Evolutionary conservation across 2,797 vertebrate species (phyloP).

Genomic region (Danio kyathit): DNA sequence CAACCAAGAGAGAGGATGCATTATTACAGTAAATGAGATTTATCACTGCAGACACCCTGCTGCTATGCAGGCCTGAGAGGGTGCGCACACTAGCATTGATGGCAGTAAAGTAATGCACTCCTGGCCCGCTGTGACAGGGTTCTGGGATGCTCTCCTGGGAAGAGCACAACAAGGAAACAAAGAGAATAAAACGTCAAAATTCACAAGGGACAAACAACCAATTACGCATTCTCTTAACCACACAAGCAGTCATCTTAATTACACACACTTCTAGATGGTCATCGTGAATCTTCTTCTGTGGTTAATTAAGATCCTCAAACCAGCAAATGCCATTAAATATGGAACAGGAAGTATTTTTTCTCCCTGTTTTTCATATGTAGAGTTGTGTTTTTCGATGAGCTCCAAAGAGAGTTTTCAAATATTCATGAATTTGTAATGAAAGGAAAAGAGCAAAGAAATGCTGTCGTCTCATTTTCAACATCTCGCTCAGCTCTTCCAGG

Average conservation of each 20-base stretch:
- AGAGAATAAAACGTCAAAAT: constrained; percentile 23
- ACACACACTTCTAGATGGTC: constrained; percentile 40
- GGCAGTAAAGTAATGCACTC: constrained; percentile 40
- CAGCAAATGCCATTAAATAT: constrained; percentile 17
- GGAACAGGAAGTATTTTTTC: neutral
- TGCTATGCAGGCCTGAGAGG: constrained; percentile 24
- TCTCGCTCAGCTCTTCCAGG: constrained; percentile 17
- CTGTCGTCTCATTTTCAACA: neutral
- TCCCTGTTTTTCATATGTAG: neutral
- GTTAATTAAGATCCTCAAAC: constrained; percentile 36
- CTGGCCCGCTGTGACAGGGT: constrained; percentile 17
- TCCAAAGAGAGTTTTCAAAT: neutral
- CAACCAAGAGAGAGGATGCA: constrained; percentile 21
- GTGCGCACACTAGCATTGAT: constrained; percentile 30
- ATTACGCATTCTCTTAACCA: constrained; percentile 5
- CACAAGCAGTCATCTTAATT: constrained; percentile 41
- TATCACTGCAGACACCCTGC: constrained; percentile 22
- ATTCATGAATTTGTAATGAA: neutral
- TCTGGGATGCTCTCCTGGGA: constrained; percentile 20
- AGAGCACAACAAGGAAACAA: neutral
- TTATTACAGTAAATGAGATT: constrained; percentile 26
- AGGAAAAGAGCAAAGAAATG: neutral
- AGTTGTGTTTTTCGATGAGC: neutral
- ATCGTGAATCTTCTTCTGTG: constrained; percentile 17
- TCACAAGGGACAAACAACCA: constrained; percentile 6